These are phyloP conservation scores for Ptyas mucosa DNA, from an alignment of 2,113 vertebrate species.

Conservation along the genomic window DNA sequence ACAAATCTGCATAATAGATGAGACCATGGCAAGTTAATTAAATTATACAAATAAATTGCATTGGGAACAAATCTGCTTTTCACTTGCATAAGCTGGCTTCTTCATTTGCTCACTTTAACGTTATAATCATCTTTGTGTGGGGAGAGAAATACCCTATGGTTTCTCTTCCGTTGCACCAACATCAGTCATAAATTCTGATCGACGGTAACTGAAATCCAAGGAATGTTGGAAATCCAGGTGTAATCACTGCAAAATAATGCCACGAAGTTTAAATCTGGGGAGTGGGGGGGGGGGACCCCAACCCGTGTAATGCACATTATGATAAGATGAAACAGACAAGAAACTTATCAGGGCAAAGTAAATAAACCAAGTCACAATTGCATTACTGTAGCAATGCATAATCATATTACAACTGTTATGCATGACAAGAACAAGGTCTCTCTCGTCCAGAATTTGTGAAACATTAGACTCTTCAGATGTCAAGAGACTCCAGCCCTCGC, in stretches of 20 bases:
- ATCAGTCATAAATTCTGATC: constrained; percentile 43
- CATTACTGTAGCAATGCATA: neutral
- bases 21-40: constrained; percentile 53
- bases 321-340: constrained; percentile 66
- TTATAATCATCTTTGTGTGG: constrained; percentile 2
- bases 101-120: constrained; percentile 23
- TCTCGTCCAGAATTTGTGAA: neutral
- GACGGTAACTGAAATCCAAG: constrained; percentile 35
- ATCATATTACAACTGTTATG: neutral
- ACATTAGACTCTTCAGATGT: neutral
- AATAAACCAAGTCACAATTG: neutral
- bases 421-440: neutral
- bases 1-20: constrained; percentile 51
- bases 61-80: constrained; percentile 52
- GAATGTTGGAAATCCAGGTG: constrained; percentile 43
- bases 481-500: neutral
- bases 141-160: neutral
- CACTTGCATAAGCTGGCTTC: neutral
- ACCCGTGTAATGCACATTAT: constrained; percentile 51
- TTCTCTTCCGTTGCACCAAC: neutral
- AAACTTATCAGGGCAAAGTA: constrained; percentile 42
- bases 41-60: constrained; percentile 49
- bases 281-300: constrained; percentile 17
- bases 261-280: constrained; percentile 59
- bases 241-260: constrained; percentile 57